Conservation (phyloP, 2,113 vertebrate species). For the Mirounga angustirostris region DNA sequence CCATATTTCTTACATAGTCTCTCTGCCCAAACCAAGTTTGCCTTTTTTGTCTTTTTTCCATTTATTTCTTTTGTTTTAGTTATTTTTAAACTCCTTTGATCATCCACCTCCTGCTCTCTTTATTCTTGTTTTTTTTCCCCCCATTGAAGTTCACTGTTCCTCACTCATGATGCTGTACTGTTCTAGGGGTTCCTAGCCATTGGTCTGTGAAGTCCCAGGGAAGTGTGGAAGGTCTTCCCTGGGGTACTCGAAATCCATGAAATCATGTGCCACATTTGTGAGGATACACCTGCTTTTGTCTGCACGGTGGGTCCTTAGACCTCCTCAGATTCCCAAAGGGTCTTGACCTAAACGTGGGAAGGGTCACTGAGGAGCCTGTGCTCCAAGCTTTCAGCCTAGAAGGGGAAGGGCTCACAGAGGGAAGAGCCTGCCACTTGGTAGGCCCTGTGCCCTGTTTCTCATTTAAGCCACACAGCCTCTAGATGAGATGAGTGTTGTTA, state of each 20-base stretch:
- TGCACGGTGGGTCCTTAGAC: rapidly evolving
- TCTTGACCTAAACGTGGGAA: not conserved
- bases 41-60: not conserved
- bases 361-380: not conserved
- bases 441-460: not conserved
- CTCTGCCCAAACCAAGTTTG: not conserved
- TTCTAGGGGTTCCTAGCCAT: not conserved
- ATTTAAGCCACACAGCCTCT: not conserved
- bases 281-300: not conserved
- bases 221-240: not conserved
- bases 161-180: not conserved
- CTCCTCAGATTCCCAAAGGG: not conserved
- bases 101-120: not conserved
- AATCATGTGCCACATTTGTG: not conserved
- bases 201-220: not conserved
- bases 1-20: not conserved
- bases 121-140: not conserved
- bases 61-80: not conserved
- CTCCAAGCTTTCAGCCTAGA: not conserved
- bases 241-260: not conserved
- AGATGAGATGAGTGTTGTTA: not conserved
- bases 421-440: not conserved
- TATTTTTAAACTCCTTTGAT: not conserved
- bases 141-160: not conserved
- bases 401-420: rapidly evolving